Evolutionary conservation across 2,888 invertebrate genomes (phyloP), one percentile per base, ranked within the genome.

Genomic region (Lithophane socia): DNA sequence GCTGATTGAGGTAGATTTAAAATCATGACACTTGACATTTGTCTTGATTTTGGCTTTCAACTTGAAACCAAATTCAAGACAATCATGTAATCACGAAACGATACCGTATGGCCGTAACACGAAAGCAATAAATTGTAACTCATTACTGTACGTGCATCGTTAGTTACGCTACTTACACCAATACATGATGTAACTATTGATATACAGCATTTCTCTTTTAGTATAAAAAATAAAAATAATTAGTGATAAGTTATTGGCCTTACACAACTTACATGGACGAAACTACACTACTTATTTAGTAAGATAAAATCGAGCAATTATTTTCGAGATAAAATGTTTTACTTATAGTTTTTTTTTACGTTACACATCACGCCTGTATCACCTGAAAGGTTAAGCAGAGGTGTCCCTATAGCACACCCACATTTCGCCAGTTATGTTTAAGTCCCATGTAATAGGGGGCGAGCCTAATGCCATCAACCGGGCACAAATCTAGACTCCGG

Each of bases 121-220:
- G 52, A 44, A 24, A 37, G 64, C 64, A 75, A 61, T 85, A 68
- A 72, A 81, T 80, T 56, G 60, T 64, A 73, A 71, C 56, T 82
- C 56, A 66, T 82, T 69, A 82, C 16, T 47, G 63, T 58, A 69
- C 68, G 13, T 64, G 68, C 47, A 37, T 77, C 52, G 68, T 82
- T 82, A 76, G 86, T 86, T 13, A 67, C 77, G 77, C 61, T 63
- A 52, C 52, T 52, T 52, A 72, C 56, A 58, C 37, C 49, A 66
- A 52, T 4, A 77, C 16, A 13, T 82, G 63, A 67, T 16, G 77
- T 54, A 86, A 70, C 66, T 21, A 82, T 69, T 61, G 64, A 58
- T 49, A 60, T 16, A 60, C 8, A 13, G 58, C 42, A 64, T 75
- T 82, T 85, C 67, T 75, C 67, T 85, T 85, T 68, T 52, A 13